Base-by-base conservation (phyloP, 2,113 vertebrate species). In the Nothobranchius kuhntae region DNA sequence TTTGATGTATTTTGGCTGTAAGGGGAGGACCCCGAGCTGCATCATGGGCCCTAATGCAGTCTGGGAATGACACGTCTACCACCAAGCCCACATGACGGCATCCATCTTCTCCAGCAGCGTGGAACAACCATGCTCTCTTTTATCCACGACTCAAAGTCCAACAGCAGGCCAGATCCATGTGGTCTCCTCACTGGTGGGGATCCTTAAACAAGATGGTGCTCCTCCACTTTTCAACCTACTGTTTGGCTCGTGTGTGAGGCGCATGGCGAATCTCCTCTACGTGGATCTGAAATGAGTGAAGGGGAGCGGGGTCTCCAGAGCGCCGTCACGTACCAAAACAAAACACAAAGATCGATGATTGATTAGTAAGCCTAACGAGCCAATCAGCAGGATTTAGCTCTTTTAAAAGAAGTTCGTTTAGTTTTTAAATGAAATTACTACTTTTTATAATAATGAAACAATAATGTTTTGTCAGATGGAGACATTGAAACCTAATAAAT, bases 11-110 rank as follows among this genome's bases (percentile, higher is more conserved):
- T 6, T 66, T 14, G 61, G 24, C 12, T 9, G 10, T 30, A 13
- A 14, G 17, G 35, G 54, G 70, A 45, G 63, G 59, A 69, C 48
- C 58, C 17, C 21, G 50, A 9, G 60, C 55, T 13, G 13, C 55
- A 75, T 35, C 2, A 7, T 17, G 65, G 78, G 73, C 71, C 77
- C 75, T 58, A 54, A 53, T 54, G 68, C 82, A 87, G 83, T 76
- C 30, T 77, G 82, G 69, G 68, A 86, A 53, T 83, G 85, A 89
- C 90, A 90, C 90, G 88, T 88, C 53, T 52, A 15, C 68, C 48
- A 83, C 52, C 9, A 76, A 50, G 57, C 68, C 76, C 87, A 78
- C 80, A 85, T 83, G 83, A 78, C 77, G 88, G 86, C 86, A 76
- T 90, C 90, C 88, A 90, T 91, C 83, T 89, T 89, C 68, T 55